Base-by-base conservation (phyloP, 1,140 invertebrate genomes). In the Aphaenogaster rudis region DNA sequence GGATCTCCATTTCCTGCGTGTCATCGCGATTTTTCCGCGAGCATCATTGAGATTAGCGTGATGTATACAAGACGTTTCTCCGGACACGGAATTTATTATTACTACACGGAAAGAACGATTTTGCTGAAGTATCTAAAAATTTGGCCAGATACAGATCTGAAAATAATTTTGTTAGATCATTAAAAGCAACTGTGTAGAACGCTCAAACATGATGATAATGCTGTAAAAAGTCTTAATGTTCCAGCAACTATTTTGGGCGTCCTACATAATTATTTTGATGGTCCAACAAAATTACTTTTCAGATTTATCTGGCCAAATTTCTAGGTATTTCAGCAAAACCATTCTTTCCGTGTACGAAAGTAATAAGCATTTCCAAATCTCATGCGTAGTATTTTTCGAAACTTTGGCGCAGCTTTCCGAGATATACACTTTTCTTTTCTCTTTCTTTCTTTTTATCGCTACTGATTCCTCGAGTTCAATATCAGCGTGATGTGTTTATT, bases 1-100 rank as follows among this genome's bases (percentile, higher is more conserved):
- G 33, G 3, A 50, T 61, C 52, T 72, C 48, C 48, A 67, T 80
- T 80, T 80, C 54, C 42, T 33, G 54, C 6, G 17, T 61, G 54
- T 50, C 33, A 15, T 61, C 33, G 71, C 69, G 42, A 84, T 74
- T 82, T 59, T 72, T 80, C 33, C 17, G 15, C n/a, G 36, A 52
- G n/a, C 28, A 17, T 33, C 5, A 54, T 48, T 36, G 11, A 28
- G 28, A 48, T 48, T 45, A 21, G 63, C 61, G 9, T 2, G 6
- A 33, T 13, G 63, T 54, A 9, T 45, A 71, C 36, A 71, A 57
- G n/a, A 57, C 8, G 57, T 54, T 81, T 42, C 15, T 54, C 6
- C 36, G 36, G 1, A 8, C 36, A 13, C 17, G 17, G 54, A 9
- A 33, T 39, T 39, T 28, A 15, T 21, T 15, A 13, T n/a, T 21